Base-by-base conservation (phyloP, 2,888 invertebrate genomes). In the Phorcus lineatus region DNA sequence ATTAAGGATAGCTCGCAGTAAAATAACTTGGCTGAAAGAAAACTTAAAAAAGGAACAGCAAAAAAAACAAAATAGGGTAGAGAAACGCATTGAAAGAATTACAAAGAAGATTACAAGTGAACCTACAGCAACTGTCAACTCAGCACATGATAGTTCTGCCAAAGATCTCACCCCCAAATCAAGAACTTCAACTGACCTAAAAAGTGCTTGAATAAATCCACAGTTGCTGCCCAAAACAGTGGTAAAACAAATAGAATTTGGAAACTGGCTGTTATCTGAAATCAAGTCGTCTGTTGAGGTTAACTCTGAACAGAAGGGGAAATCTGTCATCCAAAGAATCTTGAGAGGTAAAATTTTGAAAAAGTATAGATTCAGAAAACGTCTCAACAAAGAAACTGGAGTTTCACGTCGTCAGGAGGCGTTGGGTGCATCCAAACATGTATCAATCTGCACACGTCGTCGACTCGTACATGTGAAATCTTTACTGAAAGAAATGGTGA, bases 321-420 rank as follows among this genome's bases (percentile, higher is more conserved):
- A 67, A 47, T 7, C 40, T 16, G 52, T 36, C 28, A 47, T 82
- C n/a, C 62, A 40, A 7, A 80, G 19, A 28, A 77, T 77, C 17
- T n/a, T 80, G 6, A 36, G 47, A 28, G 80, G 82, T 13, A 74
- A 40, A 7, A 62, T 77, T 17, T 19, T 77, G 7, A 74, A 67
- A 74, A 80, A 82, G 28, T 78, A 80, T 54, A 52, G 82, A 19
- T 78, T 54, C 40, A n/a, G 74, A 24, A 55, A 36, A n/a, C n/a
- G 17, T 17, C 74, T 79, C 16, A 75, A 54, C 47, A 66, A 57
- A 62, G 28, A 36, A 36, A 81, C 81, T 54, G 81, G 76, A 3
- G 24, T 79, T n/a, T 17, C 31, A 11, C 28, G 67, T 6, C 28
- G 36, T 1, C 28, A 13, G 36, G 67, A 16, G 7, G 31, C 2